A percentile compares a stretch with the other conserved stretches of the same genome.
Conservation (phyloP, 2,113 vertebrate genomes). For the Thomomys bottae region DNA sequence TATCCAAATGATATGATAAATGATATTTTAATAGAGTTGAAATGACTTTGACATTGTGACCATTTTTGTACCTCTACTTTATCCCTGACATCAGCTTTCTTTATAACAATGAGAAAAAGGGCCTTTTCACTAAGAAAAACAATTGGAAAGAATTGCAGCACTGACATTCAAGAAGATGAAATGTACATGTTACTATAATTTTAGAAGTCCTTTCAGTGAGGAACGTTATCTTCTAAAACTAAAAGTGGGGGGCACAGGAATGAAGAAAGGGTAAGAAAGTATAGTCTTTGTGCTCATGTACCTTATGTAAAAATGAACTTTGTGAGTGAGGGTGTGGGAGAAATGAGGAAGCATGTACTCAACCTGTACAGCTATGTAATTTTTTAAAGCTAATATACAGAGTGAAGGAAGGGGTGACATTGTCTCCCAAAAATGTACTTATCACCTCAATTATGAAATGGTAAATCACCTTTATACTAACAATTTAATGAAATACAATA, state of each 20-base stretch:
- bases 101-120: not conserved
- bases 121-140: not conserved
- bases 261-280: no score
- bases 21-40: not conserved
- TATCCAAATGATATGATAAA: not conserved
- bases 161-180: not conserved
- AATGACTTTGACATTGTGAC: not conserved
- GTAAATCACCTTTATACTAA: no score
- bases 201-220: conserved; percentile 33
- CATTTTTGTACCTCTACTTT: not conserved
- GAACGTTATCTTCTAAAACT: conserved; percentile 16
- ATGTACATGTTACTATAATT: conserved; percentile 10
- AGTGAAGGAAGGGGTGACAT: no score
- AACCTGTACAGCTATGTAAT: no score
- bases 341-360: no score
- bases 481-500: no score
- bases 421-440: no score
- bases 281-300: no score
- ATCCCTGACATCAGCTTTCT: not conserved
- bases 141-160: conserved; percentile 13
- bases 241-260: not conserved
- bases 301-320: no score
- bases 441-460: no score
- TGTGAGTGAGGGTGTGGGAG: no score
- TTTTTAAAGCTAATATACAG: no score